Conservation (phyloP, 2,113 vertebrate genomes). For the Larimichthys crocea region DNA sequence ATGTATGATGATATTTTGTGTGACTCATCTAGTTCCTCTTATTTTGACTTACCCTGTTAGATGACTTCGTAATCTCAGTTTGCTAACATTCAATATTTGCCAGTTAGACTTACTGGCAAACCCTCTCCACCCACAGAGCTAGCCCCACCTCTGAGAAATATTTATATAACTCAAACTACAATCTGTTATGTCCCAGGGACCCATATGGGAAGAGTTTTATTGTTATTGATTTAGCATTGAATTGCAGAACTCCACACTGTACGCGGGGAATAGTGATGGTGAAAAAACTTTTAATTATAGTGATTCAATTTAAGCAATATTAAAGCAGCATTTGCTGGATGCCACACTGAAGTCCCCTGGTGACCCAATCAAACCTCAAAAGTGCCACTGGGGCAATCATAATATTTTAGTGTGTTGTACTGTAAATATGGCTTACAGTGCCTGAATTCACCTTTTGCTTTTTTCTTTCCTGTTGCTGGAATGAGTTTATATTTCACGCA, state of each 20-base stretch:
- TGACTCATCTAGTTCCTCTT: slow-evolving; percentile 15
- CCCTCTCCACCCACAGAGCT: slow-evolving; percentile 41
- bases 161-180: slow-evolving; percentile 59
- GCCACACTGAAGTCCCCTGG: background rate
- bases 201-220: slow-evolving; percentile 53
- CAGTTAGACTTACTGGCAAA: slow-evolving; percentile 34
- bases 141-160: slow-evolving; percentile 45
- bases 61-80: slow-evolving; percentile 30
- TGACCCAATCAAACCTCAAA: background rate
- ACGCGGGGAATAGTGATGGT: slow-evolving; percentile 7
- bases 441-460: background rate
- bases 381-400: background rate
- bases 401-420: background rate
- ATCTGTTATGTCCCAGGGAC: slow-evolving; percentile 55
- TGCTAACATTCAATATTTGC: slow-evolving; percentile 13
- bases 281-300: slow-evolving; percentile 52
- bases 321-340: slow-evolving; percentile 23
- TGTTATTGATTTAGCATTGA: slow-evolving; percentile 59
- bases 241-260: slow-evolving; percentile 24
- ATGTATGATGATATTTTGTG: background rate
- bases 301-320: slow-evolving; percentile 31
- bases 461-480: background rate
- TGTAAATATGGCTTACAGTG: background rate
- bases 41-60: background rate
- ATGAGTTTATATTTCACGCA: background rate